Evolutionary conservation across 2,113 vertebrate species (phyloP).

Genomic region (Macquaria australasica): DNA sequence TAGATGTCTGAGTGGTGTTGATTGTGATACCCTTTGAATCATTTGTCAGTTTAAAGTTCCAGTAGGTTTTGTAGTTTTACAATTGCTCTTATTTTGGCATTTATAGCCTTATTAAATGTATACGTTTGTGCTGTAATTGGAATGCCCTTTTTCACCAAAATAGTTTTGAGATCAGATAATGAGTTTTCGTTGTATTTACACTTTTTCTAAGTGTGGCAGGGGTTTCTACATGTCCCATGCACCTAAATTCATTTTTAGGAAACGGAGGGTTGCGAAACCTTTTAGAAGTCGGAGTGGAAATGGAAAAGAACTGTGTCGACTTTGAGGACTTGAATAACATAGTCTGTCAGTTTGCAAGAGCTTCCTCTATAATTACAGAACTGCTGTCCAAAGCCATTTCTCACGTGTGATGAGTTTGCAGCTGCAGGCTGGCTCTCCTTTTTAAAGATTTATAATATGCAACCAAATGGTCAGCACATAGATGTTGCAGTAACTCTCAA

Average conservation of each 20-base stretch:
- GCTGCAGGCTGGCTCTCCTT: conserved; percentile 23
- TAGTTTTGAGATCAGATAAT: not conserved
- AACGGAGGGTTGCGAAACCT: not conserved
- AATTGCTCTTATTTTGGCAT: not conserved
- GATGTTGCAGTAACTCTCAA: not conserved
- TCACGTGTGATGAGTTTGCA: conserved; percentile 41
- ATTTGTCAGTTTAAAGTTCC: not conserved
- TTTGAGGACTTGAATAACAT: conserved; percentile 5
- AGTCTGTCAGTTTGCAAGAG: conserved; percentile 24
- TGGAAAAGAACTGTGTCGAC: conserved; percentile 18
- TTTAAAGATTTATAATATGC: conserved; percentile 44
- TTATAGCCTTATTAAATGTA: not conserved
- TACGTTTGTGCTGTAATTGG: not conserved
- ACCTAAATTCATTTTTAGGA: not conserved
- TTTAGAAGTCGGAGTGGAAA: conserved; percentile 1
- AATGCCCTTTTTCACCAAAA: not conserved
- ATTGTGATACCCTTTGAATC: not conserved
- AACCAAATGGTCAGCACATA: not conserved
- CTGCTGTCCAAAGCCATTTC: conserved; percentile 44
- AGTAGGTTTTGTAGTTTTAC: not conserved
- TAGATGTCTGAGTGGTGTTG: no score
- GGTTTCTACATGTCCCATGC: not conserved
- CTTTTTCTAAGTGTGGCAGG: not conserved
- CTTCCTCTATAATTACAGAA: conserved; percentile 68
- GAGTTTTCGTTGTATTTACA: not conserved